Conservation (phyloP, 2,888 invertebrate species). For the Machimus atricapillus region DNA sequence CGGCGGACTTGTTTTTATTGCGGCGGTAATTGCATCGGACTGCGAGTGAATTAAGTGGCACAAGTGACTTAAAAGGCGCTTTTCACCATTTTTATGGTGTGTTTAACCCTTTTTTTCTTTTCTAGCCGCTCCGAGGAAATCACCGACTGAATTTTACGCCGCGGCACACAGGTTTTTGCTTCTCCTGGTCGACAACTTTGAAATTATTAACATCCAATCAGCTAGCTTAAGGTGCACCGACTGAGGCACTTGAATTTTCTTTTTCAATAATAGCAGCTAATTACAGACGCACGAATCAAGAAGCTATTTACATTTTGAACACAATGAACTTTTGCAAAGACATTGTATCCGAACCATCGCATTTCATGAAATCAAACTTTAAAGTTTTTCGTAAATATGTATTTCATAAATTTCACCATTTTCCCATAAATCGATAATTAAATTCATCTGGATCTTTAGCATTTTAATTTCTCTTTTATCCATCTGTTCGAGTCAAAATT, state of each 20-base stretch:
- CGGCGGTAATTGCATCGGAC: not conserved
- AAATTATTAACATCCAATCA: constrained; percentile 3
- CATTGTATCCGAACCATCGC: too few species aligned
- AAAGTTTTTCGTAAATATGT: too few species aligned
- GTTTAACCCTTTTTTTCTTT: constrained; percentile 18
- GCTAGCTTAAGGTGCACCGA: not conserved
- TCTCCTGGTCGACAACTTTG: not conserved
- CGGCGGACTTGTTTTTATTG: not conserved
- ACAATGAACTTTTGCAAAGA: not conserved
- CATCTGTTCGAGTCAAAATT: too few species aligned
- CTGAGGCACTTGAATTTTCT: not conserved
- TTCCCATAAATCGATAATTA: too few species aligned
- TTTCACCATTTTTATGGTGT: constrained; percentile 22
- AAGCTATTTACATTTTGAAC: too few species aligned
- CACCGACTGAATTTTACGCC: not conserved
- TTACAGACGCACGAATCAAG: not conserved
- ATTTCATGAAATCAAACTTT: too few species aligned
- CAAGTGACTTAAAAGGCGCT: constrained; percentile 29
- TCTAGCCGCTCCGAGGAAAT: not conserved
- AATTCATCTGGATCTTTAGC: too few species aligned
- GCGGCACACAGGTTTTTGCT: not conserved
- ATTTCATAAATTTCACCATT: too few species aligned
- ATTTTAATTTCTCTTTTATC: too few species aligned
- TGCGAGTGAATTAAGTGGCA: constrained; percentile 13
- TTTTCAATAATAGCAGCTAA: not conserved